Evolutionary conservation across 2,888 invertebrate species (phyloP).

Genomic region (Synanthedon formicaeformis): DNA sequence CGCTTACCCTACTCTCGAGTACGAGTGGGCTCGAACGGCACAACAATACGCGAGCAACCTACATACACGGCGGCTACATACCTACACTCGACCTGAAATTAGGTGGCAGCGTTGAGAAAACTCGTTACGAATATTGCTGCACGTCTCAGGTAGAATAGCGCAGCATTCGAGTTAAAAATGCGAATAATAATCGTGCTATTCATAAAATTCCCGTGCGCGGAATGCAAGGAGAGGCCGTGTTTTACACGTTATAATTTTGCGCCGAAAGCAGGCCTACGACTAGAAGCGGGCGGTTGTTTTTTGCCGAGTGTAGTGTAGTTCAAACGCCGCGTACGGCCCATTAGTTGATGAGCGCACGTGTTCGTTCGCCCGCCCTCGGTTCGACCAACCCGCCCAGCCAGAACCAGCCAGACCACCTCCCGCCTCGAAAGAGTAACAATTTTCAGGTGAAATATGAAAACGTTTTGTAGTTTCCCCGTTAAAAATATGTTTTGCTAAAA

Average conservation of each 20-base stretch:
- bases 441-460: conserved; percentile 65
- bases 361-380: conserved; percentile 21
- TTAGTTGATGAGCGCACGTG: conserved; percentile 71
- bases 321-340: conserved; percentile 71
- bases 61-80: background rate
- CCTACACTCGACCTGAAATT: conserved; percentile 55
- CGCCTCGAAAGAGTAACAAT: conserved; percentile 45
- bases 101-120: conserved; percentile 62
- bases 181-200: conserved; percentile 68
- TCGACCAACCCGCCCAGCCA: conserved; percentile 12
- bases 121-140: conserved; percentile 69
- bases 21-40: background rate
- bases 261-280: conserved; percentile 60
- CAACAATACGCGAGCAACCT: conserved; percentile 9
- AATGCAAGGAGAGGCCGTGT: conserved; percentile 65
- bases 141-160: conserved; percentile 63
- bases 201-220: conserved; percentile 66
- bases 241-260: conserved; percentile 70
- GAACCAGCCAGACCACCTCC: background rate
- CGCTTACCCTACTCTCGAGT: conserved; percentile 11
- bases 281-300: conserved; percentile 49
- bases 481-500: conserved; percentile 57
- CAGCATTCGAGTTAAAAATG: conserved; percentile 69
- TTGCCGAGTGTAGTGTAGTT: conserved; percentile 65
- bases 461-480: conserved; percentile 53